Base-by-base conservation (phyloP, 2,888 invertebrate genomes). In the Eupithecia exiguata region DNA sequence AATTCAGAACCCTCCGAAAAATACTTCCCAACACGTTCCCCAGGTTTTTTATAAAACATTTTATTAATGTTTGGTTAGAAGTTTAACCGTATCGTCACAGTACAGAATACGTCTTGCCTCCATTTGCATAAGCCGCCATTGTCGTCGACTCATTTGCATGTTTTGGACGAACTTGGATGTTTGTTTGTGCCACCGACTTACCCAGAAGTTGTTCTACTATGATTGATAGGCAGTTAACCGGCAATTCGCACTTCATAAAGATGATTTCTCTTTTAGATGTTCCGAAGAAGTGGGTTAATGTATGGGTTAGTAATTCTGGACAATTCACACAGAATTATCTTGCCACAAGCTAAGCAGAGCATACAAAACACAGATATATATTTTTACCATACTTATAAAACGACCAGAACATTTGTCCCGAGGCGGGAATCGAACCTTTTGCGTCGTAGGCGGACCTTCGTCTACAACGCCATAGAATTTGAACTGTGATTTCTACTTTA, bases 21-120 rank as follows among this genome's bases (percentile, higher is more conserved):
- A 0, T 25, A 66, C 14, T 14, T 25, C 21, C 9, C 21, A n/a
- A 68, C 68, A 65, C 68, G 30, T 16, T 14, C 65, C 4, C 62
- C 36, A 38, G 5, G 30, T 69, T 74, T 74, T 71, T 75, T 72
- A 14, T 21, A 25, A 58, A 63, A 43, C 58, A 30, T 72, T 73
- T 71, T 86, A 85, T 83, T 79, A 87, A 91, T 88, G 90, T 92
- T 91, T 92, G 93, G 92, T 94, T 91, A 91, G 86, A 91, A 88
- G 84, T 92, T 89, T 89, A 92, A 94, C 93, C 93, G 90, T 92
- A 91, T 85, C 86, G 87, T 58, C 58, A 58, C 58, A 58, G 58
- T 21, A 21, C 88, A 85, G 89, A 92, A 90, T 21, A 90, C 84
- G 65, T 81, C 73, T 72, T 72, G 61, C 53, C 46, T 83, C 86